These are phyloP conservation scores for Dicrurus megarhynchus DNA, from an alignment of 2,113 vertebrate genomes.

Conservation along the genomic window DNA sequence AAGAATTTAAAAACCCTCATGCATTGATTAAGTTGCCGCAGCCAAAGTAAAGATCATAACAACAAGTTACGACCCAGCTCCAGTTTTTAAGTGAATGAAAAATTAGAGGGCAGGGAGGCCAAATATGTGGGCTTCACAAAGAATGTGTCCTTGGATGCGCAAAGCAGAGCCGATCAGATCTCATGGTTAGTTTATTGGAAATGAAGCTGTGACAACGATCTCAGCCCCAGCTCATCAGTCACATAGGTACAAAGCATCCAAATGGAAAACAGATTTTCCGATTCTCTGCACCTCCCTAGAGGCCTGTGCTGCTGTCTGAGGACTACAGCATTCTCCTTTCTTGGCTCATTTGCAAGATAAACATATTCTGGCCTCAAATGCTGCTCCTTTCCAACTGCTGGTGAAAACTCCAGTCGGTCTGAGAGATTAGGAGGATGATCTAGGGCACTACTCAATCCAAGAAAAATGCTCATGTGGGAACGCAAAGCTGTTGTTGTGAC, in stretches of 20 bases:
- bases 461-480: conserved; percentile 54
- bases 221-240: neutral
- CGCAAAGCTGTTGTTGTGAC: neutral
- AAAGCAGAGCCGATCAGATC: neutral
- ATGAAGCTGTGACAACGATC: neutral
- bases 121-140: neutral
- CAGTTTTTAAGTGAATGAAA: conserved; percentile 29
- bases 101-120: conserved; percentile 9
- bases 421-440: conserved; percentile 48
- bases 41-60: neutral
- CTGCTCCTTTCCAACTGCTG: conserved; percentile 18
- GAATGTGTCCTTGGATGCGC: neutral
- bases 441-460: conserved; percentile 38
- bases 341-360: conserved; percentile 32
- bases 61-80: neutral
- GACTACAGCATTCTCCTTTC: neutral
- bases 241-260: conserved; percentile 5
- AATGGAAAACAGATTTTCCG: conserved; percentile 1
- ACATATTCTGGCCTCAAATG: conserved; percentile 7
- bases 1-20: neutral
- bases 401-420: conserved; percentile 19
- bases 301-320: neutral
- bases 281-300: neutral
- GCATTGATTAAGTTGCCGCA: neutral
- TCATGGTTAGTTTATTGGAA: neutral